These are phyloP conservation scores for Kuschelorhynchus macadamiae DNA, from an alignment of 2,888 invertebrate species.

Conservation along the genomic window DNA sequence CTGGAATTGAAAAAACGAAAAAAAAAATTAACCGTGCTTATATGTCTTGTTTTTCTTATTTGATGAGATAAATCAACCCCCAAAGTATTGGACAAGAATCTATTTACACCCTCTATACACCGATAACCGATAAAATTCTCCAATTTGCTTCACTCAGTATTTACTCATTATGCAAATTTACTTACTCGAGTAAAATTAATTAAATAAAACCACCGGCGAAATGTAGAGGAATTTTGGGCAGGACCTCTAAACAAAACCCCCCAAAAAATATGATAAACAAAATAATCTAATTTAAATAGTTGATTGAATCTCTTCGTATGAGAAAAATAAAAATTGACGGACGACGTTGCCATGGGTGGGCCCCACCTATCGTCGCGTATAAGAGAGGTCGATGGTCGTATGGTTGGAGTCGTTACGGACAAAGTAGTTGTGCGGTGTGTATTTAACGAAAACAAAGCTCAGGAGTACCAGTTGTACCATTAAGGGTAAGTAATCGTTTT, in stretches of 20 bases:
- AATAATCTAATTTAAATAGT: conserved; percentile 33
- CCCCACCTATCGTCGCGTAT: conserved; percentile 64
- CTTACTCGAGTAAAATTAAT: too few species aligned
- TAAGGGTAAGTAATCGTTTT: neutral
- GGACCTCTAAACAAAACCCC: conserved; percentile 8
- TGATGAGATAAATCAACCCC: too few species aligned
- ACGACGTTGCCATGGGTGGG: conserved; percentile 60
- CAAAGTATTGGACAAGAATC: too few species aligned
- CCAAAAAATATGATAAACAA: conserved; percentile 9
- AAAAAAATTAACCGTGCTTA: too few species aligned
- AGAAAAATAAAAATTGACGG: conserved; percentile 50
- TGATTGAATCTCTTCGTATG: conserved; percentile 32
- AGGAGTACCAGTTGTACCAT: too few species aligned
- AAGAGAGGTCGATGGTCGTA: conserved; percentile 67
- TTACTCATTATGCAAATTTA: too few species aligned
- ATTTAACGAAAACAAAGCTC: conserved; percentile 27
- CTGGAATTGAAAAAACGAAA: too few species aligned
- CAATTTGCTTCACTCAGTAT: too few species aligned
- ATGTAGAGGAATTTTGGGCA: conserved; percentile 12
- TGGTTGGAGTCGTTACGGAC: conserved; percentile 36
- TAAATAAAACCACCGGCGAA: too few species aligned
- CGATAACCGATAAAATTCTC: too few species aligned
- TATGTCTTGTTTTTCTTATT: too few species aligned
- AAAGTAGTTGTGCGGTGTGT: conserved; percentile 40
- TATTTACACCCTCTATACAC: too few species aligned